Evolutionary conservation across 2,888 invertebrate genomes (phyloP).

Genomic region (Danaus chrysippus): DNA sequence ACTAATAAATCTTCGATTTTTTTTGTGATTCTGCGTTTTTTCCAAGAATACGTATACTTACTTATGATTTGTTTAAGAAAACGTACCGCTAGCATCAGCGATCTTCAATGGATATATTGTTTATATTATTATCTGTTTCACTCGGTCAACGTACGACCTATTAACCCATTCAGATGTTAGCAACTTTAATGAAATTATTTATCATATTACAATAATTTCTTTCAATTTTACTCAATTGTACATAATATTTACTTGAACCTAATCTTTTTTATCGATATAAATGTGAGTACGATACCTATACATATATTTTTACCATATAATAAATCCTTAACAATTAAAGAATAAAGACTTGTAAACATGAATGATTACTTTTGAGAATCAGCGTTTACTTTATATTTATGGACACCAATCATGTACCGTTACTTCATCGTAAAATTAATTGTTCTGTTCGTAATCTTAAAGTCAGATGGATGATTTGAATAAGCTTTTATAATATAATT

Average conservation of each 20-base stretch:
- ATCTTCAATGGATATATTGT: constrained; percentile 21
- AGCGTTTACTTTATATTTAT: constrained; percentile 10
- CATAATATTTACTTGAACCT: no score
- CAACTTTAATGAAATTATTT: constrained; percentile 38
- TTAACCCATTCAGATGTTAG: constrained; percentile 59
- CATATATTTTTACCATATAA: no score
- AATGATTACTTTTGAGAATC: neutral
- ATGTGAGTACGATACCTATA: no score
- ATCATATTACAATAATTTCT: neutral
- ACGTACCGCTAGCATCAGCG: constrained; percentile 14
- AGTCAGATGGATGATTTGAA: constrained; percentile 1
- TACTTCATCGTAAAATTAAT: constrained; percentile 16
- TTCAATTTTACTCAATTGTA: neutral
- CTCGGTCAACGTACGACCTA: constrained; percentile 71
- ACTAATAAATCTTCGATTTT: no score
- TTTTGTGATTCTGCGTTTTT: no score
- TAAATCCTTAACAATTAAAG: neutral
- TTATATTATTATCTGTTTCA: constrained; percentile 32
- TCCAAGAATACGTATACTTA: no score
- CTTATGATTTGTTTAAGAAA: neutral
- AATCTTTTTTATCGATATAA: no score
- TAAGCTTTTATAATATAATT: neutral
- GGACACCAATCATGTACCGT: constrained; percentile 13
- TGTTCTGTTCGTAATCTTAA: constrained; percentile 1
- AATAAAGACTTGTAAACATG: constrained; percentile 2